Evolutionary conservation across 2,797 vertebrate genomes (phyloP), one percentile per base, ranked within the genome.

Genomic region (Phalloptychus januarius): DNA sequence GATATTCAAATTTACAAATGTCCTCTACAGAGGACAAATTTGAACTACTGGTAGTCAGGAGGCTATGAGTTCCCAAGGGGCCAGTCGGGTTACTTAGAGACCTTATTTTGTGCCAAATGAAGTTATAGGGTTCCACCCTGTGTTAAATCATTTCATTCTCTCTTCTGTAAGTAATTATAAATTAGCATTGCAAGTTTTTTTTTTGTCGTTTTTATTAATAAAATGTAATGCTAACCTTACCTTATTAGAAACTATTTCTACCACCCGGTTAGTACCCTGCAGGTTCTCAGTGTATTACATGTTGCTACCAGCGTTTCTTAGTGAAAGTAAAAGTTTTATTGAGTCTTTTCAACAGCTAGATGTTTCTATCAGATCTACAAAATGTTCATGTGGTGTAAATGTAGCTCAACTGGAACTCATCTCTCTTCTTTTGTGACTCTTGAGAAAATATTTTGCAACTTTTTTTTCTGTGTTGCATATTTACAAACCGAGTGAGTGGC

Each of bases 381-480:
- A 69, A 42, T 11, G 40, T n/a, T 70, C 42, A 44, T 16, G 10
- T 70, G 7, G 67, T 70, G 40, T 70, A 70, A 28, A 70, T 44
- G 44, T 44, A 70, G 12, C 25, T 44, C 6, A 38, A 69, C 11
- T 11, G 20, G 25, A 69, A 13, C 65, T 42, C 12, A 38, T 72
- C 65, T 72, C 61, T 77, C 23, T 71, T 0, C 8, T 78, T 67
- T 71, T 67, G 75, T 76, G 75, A 76, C 65, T 48, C 56, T 46
- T 65, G 63, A 76, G 46, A 69, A 75, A 36, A 15, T n/a, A 1
- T 56, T 71, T 63, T 67, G 36, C 72, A 76, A 65, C n/a, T 56
- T 70, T 44, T 82, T 83, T 84, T 79, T 48, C 85, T 89, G 76
- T 28, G 52, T 76, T 87, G 42, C 38, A 42, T n/a, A 15, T 70